phyloP scores from a whole-genome alignment of 2,113 vertebrate genomes.

The Desmodus rotundus region DNA sequence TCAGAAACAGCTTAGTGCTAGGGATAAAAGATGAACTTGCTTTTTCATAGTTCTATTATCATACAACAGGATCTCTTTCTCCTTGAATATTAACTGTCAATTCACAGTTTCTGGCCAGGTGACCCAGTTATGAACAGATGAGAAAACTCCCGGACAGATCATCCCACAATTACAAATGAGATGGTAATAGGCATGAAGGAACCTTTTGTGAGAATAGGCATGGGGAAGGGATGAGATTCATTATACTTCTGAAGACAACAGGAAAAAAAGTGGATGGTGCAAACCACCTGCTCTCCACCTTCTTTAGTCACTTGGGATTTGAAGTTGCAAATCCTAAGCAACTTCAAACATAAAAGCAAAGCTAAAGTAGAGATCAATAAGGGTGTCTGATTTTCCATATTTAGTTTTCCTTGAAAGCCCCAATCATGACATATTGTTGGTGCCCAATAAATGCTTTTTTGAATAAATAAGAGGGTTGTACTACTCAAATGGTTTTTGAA shows the following conservation, averaged over 20 bases:
- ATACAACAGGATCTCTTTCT: background rate
- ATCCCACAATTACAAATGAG: background rate
- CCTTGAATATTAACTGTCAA: background rate
- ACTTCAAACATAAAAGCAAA: background rate
- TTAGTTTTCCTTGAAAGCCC: background rate
- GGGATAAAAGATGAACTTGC: background rate
- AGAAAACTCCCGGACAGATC: background rate
- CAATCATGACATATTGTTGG: background rate
- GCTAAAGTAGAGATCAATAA: background rate
- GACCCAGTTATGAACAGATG: background rate
- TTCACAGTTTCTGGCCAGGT: background rate
- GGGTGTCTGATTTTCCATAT: background rate
- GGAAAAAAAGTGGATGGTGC: background rate
- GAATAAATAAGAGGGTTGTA: background rate
- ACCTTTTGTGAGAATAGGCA: background rate
- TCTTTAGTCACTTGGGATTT: no score
- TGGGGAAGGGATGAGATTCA: background rate
- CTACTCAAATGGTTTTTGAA: background rate
- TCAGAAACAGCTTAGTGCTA: background rate
- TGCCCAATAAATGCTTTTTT: background rate
- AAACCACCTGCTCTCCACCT: no score
- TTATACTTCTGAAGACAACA: background rate
- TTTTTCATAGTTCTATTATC: background rate
- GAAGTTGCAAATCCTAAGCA: background rate
- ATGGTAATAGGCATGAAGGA: background rate